These are phyloP conservation scores for Echiichthys vipera DNA, from an alignment of 2,797 vertebrate genomes.

Conservation along the genomic window DNA sequence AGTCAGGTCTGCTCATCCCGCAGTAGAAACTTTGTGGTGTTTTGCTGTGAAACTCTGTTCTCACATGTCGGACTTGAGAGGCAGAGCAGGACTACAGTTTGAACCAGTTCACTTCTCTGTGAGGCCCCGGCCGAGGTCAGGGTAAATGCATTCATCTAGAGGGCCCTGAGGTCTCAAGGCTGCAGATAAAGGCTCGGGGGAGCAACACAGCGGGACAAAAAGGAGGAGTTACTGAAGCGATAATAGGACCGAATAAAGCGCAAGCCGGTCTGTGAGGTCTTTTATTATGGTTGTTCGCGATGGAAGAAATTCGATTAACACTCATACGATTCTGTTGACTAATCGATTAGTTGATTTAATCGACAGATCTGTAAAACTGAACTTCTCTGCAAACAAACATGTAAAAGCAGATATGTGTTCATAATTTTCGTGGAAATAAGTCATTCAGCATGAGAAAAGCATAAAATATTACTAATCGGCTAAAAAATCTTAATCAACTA, in stretches of 20 bases:
- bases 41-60: constrained; percentile 48
- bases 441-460: too few species aligned
- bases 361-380: too few species aligned
- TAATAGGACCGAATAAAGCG: constrained; percentile 34
- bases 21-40: constrained; percentile 32
- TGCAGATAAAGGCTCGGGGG: constrained; percentile 63
- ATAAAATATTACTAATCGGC: too few species aligned
- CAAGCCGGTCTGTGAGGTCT: constrained; percentile 16
- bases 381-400: too few species aligned
- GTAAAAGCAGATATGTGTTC: too few species aligned
- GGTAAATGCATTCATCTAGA: constrained; percentile 68
- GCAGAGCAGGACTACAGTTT: constrained; percentile 57
- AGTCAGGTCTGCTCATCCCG: constrained; percentile 35
- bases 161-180: constrained; percentile 69
- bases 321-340: too few species aligned
- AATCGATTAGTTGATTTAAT: too few species aligned
- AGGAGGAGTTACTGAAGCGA: constrained; percentile 41
- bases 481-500: too few species aligned
- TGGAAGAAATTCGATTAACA: too few species aligned
- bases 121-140: constrained; percentile 67
- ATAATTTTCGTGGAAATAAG: too few species aligned
- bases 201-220: constrained; percentile 28
- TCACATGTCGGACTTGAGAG: constrained; percentile 46
- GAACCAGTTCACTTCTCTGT: constrained; percentile 57
- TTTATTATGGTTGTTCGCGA: too few species aligned